Percentiles rank a stretch among this genome's conserved stretches.
These are phyloP conservation scores for Temnothorax rugatulus DNA, from an alignment of 2,888 invertebrate species.

Conservation along the genomic window DNA sequence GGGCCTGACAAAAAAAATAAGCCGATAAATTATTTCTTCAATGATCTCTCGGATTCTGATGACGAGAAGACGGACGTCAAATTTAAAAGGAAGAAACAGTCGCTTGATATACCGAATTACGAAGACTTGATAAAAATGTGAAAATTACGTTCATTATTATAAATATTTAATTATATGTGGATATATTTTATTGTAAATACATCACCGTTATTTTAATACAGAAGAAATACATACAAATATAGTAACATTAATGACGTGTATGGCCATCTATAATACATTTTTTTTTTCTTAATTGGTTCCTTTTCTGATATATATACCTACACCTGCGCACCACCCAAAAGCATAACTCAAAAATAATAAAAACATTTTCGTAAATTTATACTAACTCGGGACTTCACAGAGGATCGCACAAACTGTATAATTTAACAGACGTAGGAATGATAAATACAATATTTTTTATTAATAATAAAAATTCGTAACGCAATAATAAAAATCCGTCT, in stretches of 20 bases:
- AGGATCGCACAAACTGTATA: background rate
- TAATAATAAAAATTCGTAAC: background rate
- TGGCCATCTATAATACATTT: slow-evolving; percentile 66
- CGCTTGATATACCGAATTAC: slow-evolving; percentile 75
- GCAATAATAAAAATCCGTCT: background rate
- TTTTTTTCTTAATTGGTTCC: slow-evolving; percentile 61
- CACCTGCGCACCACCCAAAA: slow-evolving; percentile 58
- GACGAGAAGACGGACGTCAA: slow-evolving; percentile 68
- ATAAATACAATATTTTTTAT: background rate
- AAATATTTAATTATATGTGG: slow-evolving; percentile 48
- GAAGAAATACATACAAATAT: slow-evolving; percentile 68
- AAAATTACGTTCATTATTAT: background rate
- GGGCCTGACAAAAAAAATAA: slow-evolving; percentile 37
- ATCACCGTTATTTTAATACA: slow-evolving; percentile 61
- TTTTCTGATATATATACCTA: slow-evolving; percentile 50
- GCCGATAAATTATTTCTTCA: slow-evolving; percentile 81
- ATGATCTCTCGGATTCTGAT: slow-evolving; percentile 80
- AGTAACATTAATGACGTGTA: slow-evolving; percentile 61
- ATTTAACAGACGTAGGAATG: slow-evolving; percentile 35
- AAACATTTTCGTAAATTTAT: slow-evolving; percentile 69
- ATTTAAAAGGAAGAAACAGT: background rate
- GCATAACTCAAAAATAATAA: slow-evolving; percentile 72
- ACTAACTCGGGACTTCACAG: slow-evolving; percentile 10
- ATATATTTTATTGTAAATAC: slow-evolving; percentile 74
- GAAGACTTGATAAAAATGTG: slow-evolving; percentile 74